Conservation (phyloP, 2,113 vertebrate genomes). For the Tyto alba region DNA sequence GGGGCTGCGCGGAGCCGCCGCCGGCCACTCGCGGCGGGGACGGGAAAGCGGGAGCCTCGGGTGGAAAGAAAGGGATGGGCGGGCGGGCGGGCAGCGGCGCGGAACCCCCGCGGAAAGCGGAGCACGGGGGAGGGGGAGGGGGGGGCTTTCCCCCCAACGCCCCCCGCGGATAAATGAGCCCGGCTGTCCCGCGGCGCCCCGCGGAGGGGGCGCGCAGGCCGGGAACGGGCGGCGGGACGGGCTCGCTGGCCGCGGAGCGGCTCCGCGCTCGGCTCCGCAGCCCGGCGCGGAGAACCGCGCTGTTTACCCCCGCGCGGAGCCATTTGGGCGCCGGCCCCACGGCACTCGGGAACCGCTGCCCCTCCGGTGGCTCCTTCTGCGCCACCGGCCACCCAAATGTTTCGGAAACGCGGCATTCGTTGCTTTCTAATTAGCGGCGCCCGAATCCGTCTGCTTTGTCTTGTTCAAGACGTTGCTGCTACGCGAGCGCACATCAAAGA, state of each 20-base stretch:
- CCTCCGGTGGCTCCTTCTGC: neutral
- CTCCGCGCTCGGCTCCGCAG: neutral
- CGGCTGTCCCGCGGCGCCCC: neutral
- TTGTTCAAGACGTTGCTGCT: neutral
- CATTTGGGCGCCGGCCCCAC: neutral
- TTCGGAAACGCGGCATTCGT: conserved; percentile 3
- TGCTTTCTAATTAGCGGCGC: conserved; percentile 32
- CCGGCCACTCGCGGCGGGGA: neutral
- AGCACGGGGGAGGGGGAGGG: neutral
- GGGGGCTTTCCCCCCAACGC: neutral
- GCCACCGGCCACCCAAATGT: neutral
- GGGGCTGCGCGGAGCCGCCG: neutral
- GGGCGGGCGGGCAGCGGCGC: no score
- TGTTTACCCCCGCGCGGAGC: neutral
- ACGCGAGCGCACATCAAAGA: neutral
- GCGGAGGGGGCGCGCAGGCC: neutral
- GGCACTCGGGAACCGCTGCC: neutral
- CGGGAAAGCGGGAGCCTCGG: neutral
- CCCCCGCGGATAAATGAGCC: neutral
- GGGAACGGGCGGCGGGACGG: neutral
- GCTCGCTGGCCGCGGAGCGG: neutral
- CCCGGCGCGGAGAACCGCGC: neutral
- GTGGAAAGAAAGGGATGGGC: neutral
- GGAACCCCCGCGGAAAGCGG: neutral
- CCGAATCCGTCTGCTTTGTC: neutral